Evolutionary conservation across 2,888 invertebrate species (phyloP), one percentile per base, ranked within the genome.

Genomic region (Torymus aiolomorphi): DNA sequence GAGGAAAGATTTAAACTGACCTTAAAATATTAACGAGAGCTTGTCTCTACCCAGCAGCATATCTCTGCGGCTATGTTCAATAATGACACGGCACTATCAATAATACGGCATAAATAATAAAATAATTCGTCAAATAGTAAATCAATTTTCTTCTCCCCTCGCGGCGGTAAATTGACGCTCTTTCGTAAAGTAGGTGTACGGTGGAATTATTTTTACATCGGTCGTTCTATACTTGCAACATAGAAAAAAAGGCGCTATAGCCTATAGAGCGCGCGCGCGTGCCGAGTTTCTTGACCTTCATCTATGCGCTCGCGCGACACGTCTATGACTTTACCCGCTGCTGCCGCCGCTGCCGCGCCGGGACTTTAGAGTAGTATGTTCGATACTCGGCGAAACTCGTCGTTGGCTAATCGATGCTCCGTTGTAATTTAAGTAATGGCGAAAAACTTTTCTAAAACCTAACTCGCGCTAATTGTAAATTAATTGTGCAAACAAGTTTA

Each of bases 231-330:
- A 65, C 73, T 65, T 56, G 57, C 75, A 31, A 12, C 24, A 57
- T 66, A 18, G 56, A 52, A 16, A 59, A 8, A 75, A 63, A 51
- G n/a, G 31, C 51, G 12, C 62, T 76, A 69, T 8, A 42, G 8
- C 42, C 42, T 42, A 42, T 5, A 42, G 42, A 5, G 8, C 8
- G 42, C 5, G 42, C 42, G 5, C 31, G 31, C 5, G 31, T 31
- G 5, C 42, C 12, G 52, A 76, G 76, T 76, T 76, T 76, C 70
- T 69, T 69, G 62, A 62, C 69, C 76, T 69, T 76, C 69, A 76
- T 76, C 42, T 31, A 65, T 51, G 12, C 56, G 42, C 42, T 42
- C 42, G 42, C 42, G 42, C 42, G 42, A 42, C 42, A 24, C 20
- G 51, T 74, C 49, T 20, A 49, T 10, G 13, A 13, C 49, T 2